A percentile compares a stretch with the other conserved stretches of the same genome.
phyloP scores from a whole-genome alignment of 2,888 invertebrate species.

The Lampropteryx suffumata region DNA sequence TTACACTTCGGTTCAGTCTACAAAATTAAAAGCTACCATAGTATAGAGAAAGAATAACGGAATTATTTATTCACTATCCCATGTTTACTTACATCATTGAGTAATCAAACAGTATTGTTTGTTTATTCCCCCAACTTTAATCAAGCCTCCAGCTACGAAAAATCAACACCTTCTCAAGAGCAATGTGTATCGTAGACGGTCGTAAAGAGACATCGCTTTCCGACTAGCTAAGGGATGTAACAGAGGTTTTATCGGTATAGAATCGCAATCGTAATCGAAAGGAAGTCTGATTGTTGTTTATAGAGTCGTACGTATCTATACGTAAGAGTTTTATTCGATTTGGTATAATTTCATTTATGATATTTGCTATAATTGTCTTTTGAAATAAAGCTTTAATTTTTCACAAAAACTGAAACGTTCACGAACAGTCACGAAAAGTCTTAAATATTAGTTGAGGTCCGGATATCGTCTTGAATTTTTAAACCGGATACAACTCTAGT shows the following conservation, averaged over 20 bases:
- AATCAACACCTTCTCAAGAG: conserved; percentile 33
- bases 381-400: too few relatives aligned
- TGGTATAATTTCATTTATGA: too few relatives aligned
- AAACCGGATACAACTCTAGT: conserved; percentile 9
- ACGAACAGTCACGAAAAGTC: too few relatives aligned
- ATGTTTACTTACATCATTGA: conserved; percentile 12
- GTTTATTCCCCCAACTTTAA: conserved; percentile 25
- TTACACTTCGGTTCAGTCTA: too few relatives aligned
- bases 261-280: conserved; percentile 10
- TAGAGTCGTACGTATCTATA: too few relatives aligned
- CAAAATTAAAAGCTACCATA: too few relatives aligned
- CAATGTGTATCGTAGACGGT: conserved; percentile 31
- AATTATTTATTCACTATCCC: background rate
- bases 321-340: too few relatives aligned
- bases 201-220: conserved; percentile 27
- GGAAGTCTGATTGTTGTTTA: background rate
- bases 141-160: conserved; percentile 30
- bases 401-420: too few relatives aligned
- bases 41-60: too few relatives aligned
- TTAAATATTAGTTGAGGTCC: too few relatives aligned
- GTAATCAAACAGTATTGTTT: conserved; percentile 13
- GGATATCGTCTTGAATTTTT: background rate
- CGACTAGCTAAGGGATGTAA: conserved; percentile 18
- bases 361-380: too few relatives aligned
- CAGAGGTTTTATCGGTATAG: conserved; percentile 14